Evolutionary conservation across 1,140 invertebrate species (phyloP).

Genomic region (Drosophila setifemur): DNA sequence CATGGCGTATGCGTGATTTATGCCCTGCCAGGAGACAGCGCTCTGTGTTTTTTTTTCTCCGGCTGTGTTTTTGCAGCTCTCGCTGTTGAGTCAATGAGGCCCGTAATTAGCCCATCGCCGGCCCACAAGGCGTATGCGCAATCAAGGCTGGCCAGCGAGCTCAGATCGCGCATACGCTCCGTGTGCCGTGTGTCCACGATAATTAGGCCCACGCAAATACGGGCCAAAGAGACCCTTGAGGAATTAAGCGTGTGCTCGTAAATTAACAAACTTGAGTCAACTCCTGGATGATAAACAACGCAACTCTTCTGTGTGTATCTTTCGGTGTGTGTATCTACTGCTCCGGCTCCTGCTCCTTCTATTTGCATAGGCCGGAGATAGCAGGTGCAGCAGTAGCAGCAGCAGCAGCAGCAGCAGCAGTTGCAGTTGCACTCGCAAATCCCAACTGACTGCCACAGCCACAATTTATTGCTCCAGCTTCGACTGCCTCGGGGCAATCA

Average conservation of each 20-base stretch:
- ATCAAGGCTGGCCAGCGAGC: constrained; percentile 8
- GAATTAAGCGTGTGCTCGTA: constrained; percentile 12
- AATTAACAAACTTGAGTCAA: constrained; percentile 33
- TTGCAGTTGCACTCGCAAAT: constrained; percentile 11
- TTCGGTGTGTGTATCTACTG: not conserved
- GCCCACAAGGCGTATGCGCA: constrained; percentile 37
- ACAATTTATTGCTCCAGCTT: constrained; percentile 46
- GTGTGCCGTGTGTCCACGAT: constrained; percentile 2
- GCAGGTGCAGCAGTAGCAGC: constrained; percentile 27
- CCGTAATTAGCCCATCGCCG: constrained; percentile 20
- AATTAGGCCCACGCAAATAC: constrained; percentile 5
- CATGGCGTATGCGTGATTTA: constrained; percentile 47
- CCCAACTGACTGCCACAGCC: constrained; percentile 20
- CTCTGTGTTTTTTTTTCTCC: not conserved
- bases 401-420: not conserved
- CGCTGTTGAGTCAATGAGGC: constrained; percentile 16
- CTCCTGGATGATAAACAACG: not conserved
- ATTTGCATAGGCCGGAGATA: constrained; percentile 31
- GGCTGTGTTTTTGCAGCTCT: not conserved
- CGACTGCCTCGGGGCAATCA: constrained; percentile 47
- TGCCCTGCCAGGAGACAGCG: constrained; percentile 11
- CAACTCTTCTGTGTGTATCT: not conserved
- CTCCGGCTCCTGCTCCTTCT: not conserved
- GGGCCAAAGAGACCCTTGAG: not conserved
- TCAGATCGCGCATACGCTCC: constrained; percentile 45